Percentiles rank a stretch among this genome's conserved stretches.
These are phyloP conservation scores for Mimachlamys varia DNA, from an alignment of 2,888 invertebrate species.

Conservation along the genomic window DNA sequence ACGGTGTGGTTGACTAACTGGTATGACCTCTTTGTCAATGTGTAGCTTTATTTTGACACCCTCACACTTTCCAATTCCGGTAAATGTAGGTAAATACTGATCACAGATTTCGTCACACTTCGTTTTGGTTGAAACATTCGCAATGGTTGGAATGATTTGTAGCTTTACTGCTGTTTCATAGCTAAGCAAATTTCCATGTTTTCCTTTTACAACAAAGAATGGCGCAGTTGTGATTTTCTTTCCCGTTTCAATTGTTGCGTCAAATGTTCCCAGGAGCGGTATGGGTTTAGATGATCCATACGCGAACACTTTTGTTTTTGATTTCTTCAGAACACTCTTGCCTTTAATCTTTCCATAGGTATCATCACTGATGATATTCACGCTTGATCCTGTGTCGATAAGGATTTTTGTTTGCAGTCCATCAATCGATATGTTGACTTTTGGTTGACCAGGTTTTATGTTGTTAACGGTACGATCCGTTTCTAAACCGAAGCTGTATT, in stretches of 20 bases:
- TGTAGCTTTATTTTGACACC: neutral
- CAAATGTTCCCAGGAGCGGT: constrained; percentile 28
- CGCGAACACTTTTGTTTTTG: constrained; percentile 10
- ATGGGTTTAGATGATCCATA: constrained; percentile 40
- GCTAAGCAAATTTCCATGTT: constrained; percentile 36
- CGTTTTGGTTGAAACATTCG: constrained; percentile 29
- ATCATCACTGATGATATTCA: constrained; percentile 39
- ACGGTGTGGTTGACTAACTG: constrained; percentile 38
- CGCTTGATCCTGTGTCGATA: constrained; percentile 44
- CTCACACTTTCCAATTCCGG: constrained; percentile 35
- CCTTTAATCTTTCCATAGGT: neutral
- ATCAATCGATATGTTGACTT: constrained; percentile 34
- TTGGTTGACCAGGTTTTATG: constrained; percentile 37
- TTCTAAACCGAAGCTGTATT: constrained; percentile 38
- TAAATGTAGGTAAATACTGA: constrained; percentile 17
- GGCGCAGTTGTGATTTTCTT: neutral
- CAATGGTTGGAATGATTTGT: constrained; percentile 39
- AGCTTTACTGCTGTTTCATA: constrained; percentile 45
- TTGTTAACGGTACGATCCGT: neutral
- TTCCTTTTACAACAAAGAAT: constrained; percentile 39
- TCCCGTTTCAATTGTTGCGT: neutral
- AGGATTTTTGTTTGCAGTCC: neutral
- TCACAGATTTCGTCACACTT: neutral
- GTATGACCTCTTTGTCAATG: neutral
- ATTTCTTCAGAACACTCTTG: neutral